Evolutionary conservation across 2,113 vertebrate genomes (phyloP).

Genomic region (Xerus inauris): DNA sequence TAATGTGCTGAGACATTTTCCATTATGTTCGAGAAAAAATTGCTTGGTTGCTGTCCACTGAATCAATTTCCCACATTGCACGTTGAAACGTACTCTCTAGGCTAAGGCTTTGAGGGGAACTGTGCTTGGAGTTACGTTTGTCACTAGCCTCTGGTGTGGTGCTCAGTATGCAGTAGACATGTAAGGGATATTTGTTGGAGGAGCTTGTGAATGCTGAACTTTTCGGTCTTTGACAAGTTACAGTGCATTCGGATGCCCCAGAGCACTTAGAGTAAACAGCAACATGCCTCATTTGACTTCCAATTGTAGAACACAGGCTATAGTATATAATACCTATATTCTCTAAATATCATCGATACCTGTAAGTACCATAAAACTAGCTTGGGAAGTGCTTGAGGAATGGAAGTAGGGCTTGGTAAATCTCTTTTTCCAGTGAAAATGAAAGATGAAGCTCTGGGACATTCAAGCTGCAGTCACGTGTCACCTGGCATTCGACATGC

Average conservation of each 20-base stretch:
- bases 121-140: neutral
- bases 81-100: neutral
- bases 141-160: neutral
- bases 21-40: neutral
- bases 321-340: neutral
- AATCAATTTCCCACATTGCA: neutral
- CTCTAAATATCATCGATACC: neutral
- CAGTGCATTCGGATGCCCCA: neutral
- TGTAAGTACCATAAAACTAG: neutral
- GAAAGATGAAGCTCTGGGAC: neutral
- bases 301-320: too few relatives aligned
- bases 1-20: neutral
- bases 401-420: neutral
- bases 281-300: too few relatives aligned
- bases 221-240: neutral
- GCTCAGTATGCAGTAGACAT: neutral
- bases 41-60: neutral
- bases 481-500: neutral
- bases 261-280: neutral
- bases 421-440: slow-evolving; percentile 24
- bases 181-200: neutral
- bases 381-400: neutral
- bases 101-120: neutral
- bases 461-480: neutral
- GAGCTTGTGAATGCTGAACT: neutral